Evolutionary conservation across 2,797 vertebrate genomes (phyloP).

Genomic region (Microcaecilia unicolor): DNA sequence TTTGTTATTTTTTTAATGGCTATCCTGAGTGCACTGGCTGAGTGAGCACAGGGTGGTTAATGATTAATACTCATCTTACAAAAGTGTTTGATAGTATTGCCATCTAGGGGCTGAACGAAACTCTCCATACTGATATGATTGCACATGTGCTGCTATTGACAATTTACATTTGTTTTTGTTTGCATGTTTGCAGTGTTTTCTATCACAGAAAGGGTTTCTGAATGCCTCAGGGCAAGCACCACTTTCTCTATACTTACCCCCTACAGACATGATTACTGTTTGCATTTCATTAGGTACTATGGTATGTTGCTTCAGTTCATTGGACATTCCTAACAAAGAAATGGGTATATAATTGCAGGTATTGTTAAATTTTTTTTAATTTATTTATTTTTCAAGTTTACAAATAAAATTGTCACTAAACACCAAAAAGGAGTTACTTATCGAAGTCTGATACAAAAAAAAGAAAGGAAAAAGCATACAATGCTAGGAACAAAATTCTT

Average conservation of each 20-base stretch:
- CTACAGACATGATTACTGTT: constrained; percentile 70
- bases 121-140: constrained; percentile 72
- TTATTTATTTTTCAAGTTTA: no score
- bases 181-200: constrained; percentile 92
- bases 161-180: constrained; percentile 96
- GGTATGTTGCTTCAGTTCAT: constrained; percentile 48
- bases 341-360: constrained; percentile 55
- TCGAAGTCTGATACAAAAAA: no score
- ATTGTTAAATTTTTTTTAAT: constrained; percentile 93
- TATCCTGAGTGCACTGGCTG: constrained; percentile 62
- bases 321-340: constrained; percentile 54
- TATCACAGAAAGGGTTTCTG: constrained; percentile 75
- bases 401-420: no score
- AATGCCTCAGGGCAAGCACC: constrained; percentile 51
- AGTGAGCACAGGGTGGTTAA: constrained; percentile 66
- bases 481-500: no score
- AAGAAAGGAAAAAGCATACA: no score
- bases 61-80: constrained; percentile 70
- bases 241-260: constrained; percentile 56
- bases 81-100: constrained; percentile 98
- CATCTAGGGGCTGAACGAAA: constrained; percentile 92
- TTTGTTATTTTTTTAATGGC: constrained; percentile 77
- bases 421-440: no score
- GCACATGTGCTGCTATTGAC: constrained; percentile 96
- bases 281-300: constrained; percentile 71